Base-by-base conservation (phyloP, 2,888 invertebrate genomes). In the Penaeus monodon region DNA sequence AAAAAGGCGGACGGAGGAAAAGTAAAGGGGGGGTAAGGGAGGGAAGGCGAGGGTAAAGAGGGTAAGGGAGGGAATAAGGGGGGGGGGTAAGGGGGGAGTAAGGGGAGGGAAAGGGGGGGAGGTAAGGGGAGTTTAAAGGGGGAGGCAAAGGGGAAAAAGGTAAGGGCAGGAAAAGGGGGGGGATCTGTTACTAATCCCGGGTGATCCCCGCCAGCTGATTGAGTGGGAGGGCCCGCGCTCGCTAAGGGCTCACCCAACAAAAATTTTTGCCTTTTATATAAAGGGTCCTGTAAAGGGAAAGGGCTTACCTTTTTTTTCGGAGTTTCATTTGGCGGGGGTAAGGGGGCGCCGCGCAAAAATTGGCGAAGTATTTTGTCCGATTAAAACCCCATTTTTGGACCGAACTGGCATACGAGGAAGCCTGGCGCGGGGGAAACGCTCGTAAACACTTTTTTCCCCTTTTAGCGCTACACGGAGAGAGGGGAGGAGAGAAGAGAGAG, bases 251-350 rank as follows among this genome's bases (percentile, higher is more conserved):
- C 63, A 38, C 49, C 81, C 73, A 82, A 82, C 81, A 82, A 73
- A 82, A 82, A 82, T n/a, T n/a, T 82, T 82, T 82, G 81, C 81
- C 81, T 73, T 82, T 82, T 82, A 82, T 82, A 82, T 82, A 82
- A 57, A 57, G 63, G 57, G 68, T n/a, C 33, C 73, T 82, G 81
- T 82, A 73, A 73, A 57, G 70, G n/a, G n/a, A n/a, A 64, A 33
- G 66, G 70, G 70, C 81, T 82, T 82, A 82, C 81, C 81, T 73
- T 73, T 82, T 73, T 82, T 73, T 82, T 38, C 80, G 33, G 80
- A 80, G 80, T 66, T 80, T 80, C 80, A 80, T 80, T 80, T 80
- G 80, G 80, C 80, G 66, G 80, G 80, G 80, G 80, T 66, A 66
- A 80, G 66, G 66, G 80, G 80, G 27, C 64, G 66, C 65, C 65